These are phyloP conservation scores for Xenopus laevis DNA, from an alignment of 2,113 vertebrate genomes.

Conservation along the genomic window DNA sequence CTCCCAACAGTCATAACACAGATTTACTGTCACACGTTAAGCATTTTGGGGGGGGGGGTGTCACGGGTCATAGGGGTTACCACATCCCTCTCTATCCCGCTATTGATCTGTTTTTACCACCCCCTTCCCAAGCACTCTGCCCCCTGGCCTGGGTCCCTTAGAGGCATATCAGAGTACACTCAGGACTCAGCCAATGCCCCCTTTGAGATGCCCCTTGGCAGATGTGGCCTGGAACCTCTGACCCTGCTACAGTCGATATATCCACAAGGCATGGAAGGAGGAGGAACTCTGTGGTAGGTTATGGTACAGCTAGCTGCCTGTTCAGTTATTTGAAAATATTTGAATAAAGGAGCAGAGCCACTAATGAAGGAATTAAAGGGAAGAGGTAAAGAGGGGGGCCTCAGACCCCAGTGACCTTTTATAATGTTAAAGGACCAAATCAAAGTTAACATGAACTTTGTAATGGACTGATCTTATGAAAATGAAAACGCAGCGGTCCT, in stretches of 20 bases:
- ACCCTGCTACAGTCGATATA: constrained; percentile 53
- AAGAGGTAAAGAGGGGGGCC: too few relatives aligned
- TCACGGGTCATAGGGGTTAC: constrained; percentile 59
- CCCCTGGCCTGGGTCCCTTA: constrained; percentile 38
- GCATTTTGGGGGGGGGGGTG: constrained; percentile 22
- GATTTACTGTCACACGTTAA: constrained; percentile 55
- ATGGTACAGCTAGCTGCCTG: too few relatives aligned
- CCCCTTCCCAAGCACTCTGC: constrained; percentile 63
- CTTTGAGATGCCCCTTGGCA: constrained; percentile 44
- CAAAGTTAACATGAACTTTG: too few relatives aligned
- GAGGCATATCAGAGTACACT: constrained; percentile 48
- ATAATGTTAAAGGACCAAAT: too few relatives aligned
- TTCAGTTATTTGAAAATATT: too few relatives aligned
- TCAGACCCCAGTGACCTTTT: too few relatives aligned
- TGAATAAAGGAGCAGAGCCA: too few relatives aligned
- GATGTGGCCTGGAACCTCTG: constrained; percentile 61
- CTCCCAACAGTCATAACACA: constrained; percentile 19
- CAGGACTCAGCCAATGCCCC: constrained; percentile 23
- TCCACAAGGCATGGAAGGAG: constrained; percentile 4
- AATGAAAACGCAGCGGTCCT: too few relatives aligned
- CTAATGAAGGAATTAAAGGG: too few relatives aligned
- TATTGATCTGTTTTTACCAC: constrained; percentile 67
- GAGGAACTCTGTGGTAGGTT: neutral
- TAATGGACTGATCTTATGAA: too few relatives aligned
- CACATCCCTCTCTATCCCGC: constrained; percentile 46